Percentiles rank a stretch among this genome's conserved stretches.
Conservation (phyloP, 1,140 invertebrate genomes). For the Lamellibrachia luymesi region DNA sequence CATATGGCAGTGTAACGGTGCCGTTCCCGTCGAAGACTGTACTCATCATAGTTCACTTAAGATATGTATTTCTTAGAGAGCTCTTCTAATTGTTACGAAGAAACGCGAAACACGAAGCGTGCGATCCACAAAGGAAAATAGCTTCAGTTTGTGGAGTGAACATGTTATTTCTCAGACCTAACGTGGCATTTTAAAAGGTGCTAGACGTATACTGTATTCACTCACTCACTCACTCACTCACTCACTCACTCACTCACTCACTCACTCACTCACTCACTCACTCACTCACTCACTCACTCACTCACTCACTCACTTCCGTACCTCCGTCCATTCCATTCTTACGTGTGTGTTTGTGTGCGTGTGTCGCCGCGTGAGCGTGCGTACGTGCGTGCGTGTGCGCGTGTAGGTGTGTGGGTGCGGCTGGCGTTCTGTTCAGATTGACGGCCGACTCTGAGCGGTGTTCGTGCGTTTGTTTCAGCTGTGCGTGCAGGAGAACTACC, state of each 20-base stretch:
- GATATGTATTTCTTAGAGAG: not conserved
- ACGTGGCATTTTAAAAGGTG: too few species aligned
- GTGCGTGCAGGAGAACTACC: constrained; percentile 81
- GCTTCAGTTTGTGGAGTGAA: too few species aligned
- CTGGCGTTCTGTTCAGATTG: not conserved
- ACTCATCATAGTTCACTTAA: not conserved
- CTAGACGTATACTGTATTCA: too few species aligned
- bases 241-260: too few species aligned
- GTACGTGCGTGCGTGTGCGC: not conserved
- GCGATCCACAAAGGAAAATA: not conserved
- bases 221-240: too few species aligned
- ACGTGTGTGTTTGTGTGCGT: not conserved
- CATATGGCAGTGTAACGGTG: not conserved
- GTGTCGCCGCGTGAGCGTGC: not conserved
- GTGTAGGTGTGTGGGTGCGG: not conserved
- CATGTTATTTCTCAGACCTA: too few species aligned
- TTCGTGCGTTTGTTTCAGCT: constrained; percentile 37
- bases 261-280: too few species aligned
- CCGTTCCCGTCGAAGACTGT: not conserved
- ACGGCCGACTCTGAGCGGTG: not conserved
- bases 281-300: not conserved
- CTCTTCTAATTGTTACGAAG: not conserved
- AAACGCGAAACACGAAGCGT: not conserved
- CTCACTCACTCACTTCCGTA: not conserved
- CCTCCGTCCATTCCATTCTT: not conserved